A percentile compares a stretch with the other conserved stretches of the same genome.
phyloP scores from a whole-genome alignment of 2,888 invertebrate species.

The Fissipunctia ypsillon region DNA sequence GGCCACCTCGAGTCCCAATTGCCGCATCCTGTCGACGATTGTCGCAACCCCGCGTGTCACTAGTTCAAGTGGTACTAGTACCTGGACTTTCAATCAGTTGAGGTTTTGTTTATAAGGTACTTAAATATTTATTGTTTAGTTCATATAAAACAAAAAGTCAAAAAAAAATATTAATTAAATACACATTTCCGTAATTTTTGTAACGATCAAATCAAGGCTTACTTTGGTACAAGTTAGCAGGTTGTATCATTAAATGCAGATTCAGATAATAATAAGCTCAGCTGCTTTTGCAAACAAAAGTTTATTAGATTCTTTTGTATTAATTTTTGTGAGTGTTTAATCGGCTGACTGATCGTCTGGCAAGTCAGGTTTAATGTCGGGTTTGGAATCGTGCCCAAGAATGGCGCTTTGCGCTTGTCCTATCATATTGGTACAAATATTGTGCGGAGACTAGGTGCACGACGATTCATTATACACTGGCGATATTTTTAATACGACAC shows the following conservation, averaged over 20 bases:
- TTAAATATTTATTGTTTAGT: not conserved
- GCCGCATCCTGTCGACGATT: too few species aligned
- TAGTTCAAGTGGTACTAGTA: too few species aligned
- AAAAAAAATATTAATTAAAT: not conserved
- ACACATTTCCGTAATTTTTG: not conserved
- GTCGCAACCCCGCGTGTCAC: too few species aligned
- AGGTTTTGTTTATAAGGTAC: not conserved
- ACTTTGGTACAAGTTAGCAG: too few species aligned
- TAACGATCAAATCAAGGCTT: not conserved
- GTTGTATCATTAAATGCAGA: not conserved
- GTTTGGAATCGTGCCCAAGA: slow-evolving; percentile 46
- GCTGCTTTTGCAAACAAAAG: slow-evolving; percentile 20
- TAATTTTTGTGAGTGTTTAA: slow-evolving; percentile 15
- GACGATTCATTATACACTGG: slow-evolving; percentile 20
- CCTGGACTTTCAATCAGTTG: not conserved
- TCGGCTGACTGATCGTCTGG: slow-evolving; percentile 15
- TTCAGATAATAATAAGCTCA: not conserved
- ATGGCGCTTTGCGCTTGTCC: slow-evolving; percentile 34
- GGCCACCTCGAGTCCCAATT: too few species aligned
- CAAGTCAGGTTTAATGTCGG: slow-evolving; percentile 38
- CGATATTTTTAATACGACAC: slow-evolving; percentile 29
- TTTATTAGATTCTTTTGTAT: too few species aligned
- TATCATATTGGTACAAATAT: slow-evolving; percentile 30
- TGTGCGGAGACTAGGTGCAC: slow-evolving; percentile 9
- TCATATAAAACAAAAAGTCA: not conserved